Conservation (phyloP, 2,113 vertebrate genomes). For the Orientallactaga bullata region DNA sequence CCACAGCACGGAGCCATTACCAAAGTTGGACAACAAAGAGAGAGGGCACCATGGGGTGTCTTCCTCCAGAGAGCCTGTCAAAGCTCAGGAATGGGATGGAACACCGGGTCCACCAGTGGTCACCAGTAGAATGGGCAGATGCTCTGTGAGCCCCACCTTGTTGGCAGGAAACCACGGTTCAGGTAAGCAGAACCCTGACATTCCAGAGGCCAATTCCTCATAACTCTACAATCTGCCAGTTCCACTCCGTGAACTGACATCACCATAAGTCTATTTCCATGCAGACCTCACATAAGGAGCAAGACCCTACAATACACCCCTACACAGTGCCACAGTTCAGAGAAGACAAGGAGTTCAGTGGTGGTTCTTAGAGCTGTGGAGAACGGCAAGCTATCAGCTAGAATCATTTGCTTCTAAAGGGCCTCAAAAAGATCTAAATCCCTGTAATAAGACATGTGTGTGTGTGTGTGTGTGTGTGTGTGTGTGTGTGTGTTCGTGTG, state of each 20-base stretch:
- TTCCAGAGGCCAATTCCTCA: not conserved
- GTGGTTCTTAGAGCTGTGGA: not conserved
- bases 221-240: not conserved
- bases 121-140: constrained; percentile 93
- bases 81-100: constrained; percentile 97
- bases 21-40: constrained; percentile 93
- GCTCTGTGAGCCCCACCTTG: constrained; percentile 96
- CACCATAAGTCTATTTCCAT: not conserved
- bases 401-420: not conserved
- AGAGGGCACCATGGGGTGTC: constrained; percentile 87
- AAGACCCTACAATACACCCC: fast-evolving
- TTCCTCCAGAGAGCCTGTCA: constrained; percentile 91
- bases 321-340: not conserved
- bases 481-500: no score
- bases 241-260: not conserved
- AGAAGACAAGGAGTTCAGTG: not conserved
- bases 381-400: fast-evolving
- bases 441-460: no score
- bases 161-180: constrained; percentile 91
- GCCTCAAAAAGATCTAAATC: not conserved
- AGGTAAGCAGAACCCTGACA: constrained; percentile 85
- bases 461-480: no score
- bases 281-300: not conserved
- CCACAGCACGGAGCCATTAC: constrained; percentile 92
- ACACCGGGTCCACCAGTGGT: constrained; percentile 89